A percentile compares a stretch with the other conserved stretches of the same genome.
Evolutionary conservation across 1,140 invertebrate species (phyloP).

Genomic region (Melipona quadrifasciata): DNA sequence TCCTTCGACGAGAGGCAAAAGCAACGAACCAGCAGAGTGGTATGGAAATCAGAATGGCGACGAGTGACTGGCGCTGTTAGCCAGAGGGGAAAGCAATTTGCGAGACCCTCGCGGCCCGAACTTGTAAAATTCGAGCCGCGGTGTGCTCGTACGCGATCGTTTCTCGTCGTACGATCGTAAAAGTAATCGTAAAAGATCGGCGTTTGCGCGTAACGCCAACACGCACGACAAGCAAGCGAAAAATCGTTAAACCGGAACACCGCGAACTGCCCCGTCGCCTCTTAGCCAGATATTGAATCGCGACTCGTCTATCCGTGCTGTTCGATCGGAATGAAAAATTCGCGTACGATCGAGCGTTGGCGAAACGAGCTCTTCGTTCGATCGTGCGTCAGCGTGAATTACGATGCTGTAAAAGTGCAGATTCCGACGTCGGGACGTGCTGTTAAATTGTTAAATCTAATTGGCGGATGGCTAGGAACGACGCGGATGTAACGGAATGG

Average conservation of each 20-base stretch:
- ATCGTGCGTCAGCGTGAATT: neutral
- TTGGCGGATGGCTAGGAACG: neutral
- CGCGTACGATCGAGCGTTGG: neutral
- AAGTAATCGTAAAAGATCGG: conserved; percentile 35
- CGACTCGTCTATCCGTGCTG: neutral
- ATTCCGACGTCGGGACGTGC: neutral
- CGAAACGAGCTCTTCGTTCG: neutral
- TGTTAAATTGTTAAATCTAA: conserved; percentile 22
- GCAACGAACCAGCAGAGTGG: neutral
- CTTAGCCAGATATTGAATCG: conserved; percentile 10
- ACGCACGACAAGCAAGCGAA: conserved; percentile 16
- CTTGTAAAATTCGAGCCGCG: conserved; percentile 45
- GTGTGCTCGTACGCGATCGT: conserved; percentile 21
- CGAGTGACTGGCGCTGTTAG: neutral
- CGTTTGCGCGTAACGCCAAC: conserved; percentile 26
- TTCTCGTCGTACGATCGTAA: conserved; percentile 29
- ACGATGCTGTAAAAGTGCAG: neutral
- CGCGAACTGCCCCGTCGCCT: neutral
- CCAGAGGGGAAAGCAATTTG: conserved; percentile 34
- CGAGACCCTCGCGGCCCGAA: conserved; percentile 34
- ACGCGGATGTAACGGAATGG: neutral
- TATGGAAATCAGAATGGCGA: conserved; percentile 4
- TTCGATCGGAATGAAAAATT: conserved; percentile 10
- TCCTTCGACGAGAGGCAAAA: neutral
- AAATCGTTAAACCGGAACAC: conserved; percentile 29